Evolutionary conservation across 2,113 vertebrate species (phyloP).

Genomic region (Nestor notabilis): DNA sequence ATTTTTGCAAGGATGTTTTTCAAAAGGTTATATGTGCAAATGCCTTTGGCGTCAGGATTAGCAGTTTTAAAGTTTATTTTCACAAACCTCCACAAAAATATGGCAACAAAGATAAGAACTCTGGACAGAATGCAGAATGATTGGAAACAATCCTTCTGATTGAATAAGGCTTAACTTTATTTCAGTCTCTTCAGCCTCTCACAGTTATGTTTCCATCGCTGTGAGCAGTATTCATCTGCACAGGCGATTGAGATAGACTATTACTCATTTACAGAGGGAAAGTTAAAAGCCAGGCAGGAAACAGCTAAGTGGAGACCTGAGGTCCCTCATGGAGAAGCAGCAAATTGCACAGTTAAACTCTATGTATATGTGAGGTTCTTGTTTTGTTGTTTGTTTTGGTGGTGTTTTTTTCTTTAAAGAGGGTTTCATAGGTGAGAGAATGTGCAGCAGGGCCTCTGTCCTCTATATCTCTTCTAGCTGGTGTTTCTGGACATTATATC

Average conservation of each 20-base stretch:
- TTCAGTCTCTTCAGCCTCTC: background rate
- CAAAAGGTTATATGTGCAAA: background rate
- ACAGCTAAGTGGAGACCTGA: background rate
- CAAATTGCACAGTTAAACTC: background rate
- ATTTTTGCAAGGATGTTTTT: background rate
- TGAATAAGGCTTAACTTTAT: background rate
- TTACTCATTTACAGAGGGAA: background rate
- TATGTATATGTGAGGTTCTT: background rate
- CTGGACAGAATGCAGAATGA: background rate
- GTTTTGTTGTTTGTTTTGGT: background rate
- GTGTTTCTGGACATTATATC: background rate
- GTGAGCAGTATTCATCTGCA: no score
- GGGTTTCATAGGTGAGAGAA: background rate
- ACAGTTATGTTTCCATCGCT: background rate
- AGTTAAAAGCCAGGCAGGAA: background rate
- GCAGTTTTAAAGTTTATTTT: background rate
- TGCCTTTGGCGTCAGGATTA: background rate
- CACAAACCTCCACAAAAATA: background rate
- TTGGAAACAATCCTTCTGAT: background rate
- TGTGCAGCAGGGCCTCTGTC: background rate
- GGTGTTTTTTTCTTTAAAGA: background rate
- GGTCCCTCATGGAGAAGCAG: background rate
- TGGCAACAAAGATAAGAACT: background rate
- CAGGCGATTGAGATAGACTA: rapidly evolving
- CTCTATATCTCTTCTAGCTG: background rate